A percentile compares a stretch with the other conserved stretches of the same genome.
Evolutionary conservation across 2,797 vertebrate species (phyloP).

Genomic region (Arctocebus calabarensis): DNA sequence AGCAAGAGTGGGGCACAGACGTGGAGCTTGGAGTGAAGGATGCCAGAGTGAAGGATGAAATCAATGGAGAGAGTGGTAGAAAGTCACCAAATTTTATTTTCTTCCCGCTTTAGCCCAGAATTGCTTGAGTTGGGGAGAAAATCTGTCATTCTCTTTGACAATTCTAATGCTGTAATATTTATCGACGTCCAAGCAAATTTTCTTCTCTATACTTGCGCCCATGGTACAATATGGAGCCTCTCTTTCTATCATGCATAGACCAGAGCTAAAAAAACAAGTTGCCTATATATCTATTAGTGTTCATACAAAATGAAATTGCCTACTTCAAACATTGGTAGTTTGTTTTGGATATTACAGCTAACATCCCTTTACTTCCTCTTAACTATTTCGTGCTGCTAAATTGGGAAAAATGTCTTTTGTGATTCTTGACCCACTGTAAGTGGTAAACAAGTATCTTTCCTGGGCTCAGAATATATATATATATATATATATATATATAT

Average conservation of each 20-base stretch:
- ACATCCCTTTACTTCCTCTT: neutral
- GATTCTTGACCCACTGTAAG: neutral
- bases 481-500: no score
- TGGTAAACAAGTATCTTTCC: neutral
- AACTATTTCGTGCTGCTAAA: neutral
- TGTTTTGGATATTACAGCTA: neutral
- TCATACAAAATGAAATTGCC: neutral
- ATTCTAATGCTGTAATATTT: neutral
- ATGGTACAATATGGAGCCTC: neutral
- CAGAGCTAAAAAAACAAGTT: neutral
- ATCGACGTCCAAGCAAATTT: neutral
- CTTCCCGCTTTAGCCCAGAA: neutral
- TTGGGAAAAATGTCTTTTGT: neutral
- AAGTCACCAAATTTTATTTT: neutral
- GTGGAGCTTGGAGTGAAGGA: rapidly evolving
- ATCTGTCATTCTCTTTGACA: neutral
- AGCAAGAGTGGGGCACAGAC: neutral
- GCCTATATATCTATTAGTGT: neutral
- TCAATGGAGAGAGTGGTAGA: neutral
- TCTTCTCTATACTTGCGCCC: neutral
- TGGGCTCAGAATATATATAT: neutral
- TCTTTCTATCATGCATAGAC: neutral
- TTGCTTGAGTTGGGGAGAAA: neutral
- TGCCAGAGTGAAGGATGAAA: neutral
- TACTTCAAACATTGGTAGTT: neutral